Percentiles rank a stretch among this genome's conserved stretches.
Conservation (phyloP, 2,797 vertebrate species). For the Chromis chromis region DNA sequence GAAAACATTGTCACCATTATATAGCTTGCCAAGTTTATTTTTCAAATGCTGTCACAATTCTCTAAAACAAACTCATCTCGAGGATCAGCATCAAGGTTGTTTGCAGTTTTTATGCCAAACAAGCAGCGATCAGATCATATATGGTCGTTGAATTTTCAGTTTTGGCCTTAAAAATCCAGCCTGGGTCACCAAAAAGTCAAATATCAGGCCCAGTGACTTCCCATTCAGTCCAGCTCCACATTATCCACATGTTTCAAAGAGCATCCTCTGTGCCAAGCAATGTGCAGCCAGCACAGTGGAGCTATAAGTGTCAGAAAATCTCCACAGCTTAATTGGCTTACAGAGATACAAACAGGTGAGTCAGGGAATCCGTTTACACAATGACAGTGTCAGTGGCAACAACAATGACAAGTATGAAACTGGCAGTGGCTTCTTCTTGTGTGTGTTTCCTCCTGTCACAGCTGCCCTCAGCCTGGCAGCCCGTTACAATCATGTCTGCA, state of each 20-base stretch:
- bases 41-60: too few species aligned
- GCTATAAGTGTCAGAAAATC: slow-evolving; percentile 80
- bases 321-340: slow-evolving; percentile 80
- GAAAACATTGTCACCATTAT: too few species aligned
- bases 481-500: slow-evolving; percentile 18
- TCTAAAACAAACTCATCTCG: too few species aligned
- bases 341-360: slow-evolving; percentile 79
- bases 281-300: slow-evolving; percentile 51
- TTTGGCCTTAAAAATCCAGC: not conserved
- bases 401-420: slow-evolving; percentile 53
- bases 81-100: not conserved
- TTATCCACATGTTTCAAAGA: slow-evolving; percentile 54
- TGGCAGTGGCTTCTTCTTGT: not conserved
- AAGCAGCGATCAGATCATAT: not conserved
- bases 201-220: not conserved
- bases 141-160: not conserved
- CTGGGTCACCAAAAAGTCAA: too few species aligned
- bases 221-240: slow-evolving; percentile 2
- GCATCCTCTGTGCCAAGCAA: slow-evolving; percentile 51
- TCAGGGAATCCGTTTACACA: slow-evolving; percentile 81
- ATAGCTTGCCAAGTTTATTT: too few species aligned
- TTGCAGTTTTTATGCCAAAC: not conserved
- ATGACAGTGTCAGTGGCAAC: slow-evolving; percentile 60
- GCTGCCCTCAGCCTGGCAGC: slow-evolving; percentile 13
- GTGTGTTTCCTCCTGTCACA: slow-evolving; percentile 26